phyloP scores from a whole-genome alignment of 2,113 vertebrate species.

The Isichthys henryi region DNA sequence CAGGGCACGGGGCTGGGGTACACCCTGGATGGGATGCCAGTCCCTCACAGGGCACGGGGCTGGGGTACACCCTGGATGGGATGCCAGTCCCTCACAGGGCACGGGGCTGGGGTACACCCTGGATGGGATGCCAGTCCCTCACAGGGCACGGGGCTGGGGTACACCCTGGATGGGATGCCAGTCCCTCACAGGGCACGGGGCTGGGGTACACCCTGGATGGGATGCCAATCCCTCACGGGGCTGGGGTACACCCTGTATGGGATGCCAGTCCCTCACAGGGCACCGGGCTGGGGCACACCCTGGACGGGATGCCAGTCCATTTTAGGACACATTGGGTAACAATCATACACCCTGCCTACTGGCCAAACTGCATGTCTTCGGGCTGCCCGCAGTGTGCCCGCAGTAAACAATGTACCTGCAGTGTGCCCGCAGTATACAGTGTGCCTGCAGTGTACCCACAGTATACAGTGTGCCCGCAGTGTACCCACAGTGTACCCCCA shows the following conservation, averaged over 20 bases:
- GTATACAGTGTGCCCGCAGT: too few species aligned
- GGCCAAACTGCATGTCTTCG: not conserved
- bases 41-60: not conserved
- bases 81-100: not conserved
- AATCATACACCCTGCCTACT: not conserved
- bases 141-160: too few species aligned
- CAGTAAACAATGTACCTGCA: too few species aligned
- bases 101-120: not conserved
- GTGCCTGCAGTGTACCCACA: too few species aligned
- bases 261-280: not conserved
- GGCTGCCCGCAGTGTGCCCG: not conserved
- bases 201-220: too few species aligned
- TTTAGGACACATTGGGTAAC: not conserved
- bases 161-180: too few species aligned
- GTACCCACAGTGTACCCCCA: too few species aligned
- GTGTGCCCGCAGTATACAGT: too few species aligned
- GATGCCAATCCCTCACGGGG: not conserved
- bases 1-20: too few species aligned
- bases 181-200: too few species aligned
- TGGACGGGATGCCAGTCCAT: not conserved
- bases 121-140: not conserved
- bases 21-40: too few species aligned
- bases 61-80: not conserved
- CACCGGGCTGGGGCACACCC: not conserved
- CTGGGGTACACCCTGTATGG: not conserved